These are phyloP conservation scores for Coboldia fuscipes DNA, from an alignment of 1,140 invertebrate genomes.

Conservation along the genomic window DNA sequence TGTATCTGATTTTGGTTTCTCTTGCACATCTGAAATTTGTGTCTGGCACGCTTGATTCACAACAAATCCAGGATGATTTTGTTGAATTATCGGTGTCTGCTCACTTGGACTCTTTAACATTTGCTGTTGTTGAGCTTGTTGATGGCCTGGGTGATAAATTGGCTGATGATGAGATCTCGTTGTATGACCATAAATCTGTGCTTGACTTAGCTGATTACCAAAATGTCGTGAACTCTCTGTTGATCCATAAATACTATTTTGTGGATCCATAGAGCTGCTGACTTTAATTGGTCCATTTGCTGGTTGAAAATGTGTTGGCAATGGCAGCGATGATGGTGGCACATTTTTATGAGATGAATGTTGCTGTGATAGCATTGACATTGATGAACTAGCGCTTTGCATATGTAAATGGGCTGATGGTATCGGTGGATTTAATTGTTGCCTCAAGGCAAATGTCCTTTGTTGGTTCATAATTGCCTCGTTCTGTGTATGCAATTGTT, in stretches of 20 bases:
- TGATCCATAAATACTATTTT: no score
- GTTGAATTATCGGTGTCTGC: slow-evolving; percentile 19
- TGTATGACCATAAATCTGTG: neutral
- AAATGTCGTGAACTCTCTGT: no score
- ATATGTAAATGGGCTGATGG: slow-evolving; percentile 15
- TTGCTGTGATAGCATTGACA: slow-evolving; percentile 4
- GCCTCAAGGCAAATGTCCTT: slow-evolving; percentile 32
- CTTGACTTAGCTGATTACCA: neutral
- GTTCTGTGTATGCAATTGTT: slow-evolving; percentile 32
- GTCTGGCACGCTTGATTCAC: slow-evolving; percentile 21
- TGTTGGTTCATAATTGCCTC: slow-evolving; percentile 35
- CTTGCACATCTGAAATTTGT: slow-evolving; percentile 13
- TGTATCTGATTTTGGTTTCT: slow-evolving; percentile 4
- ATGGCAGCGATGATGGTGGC: slow-evolving; percentile 15
- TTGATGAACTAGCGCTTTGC: slow-evolving; percentile 9
- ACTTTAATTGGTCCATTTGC: slow-evolving; percentile 13
- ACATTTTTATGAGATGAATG: slow-evolving; percentile 10
- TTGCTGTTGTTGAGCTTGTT: slow-evolving; percentile 9
- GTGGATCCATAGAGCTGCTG: no score
- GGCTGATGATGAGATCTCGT: neutral
- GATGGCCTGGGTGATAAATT: slow-evolving; percentile 5
- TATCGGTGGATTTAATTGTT: slow-evolving; percentile 22
- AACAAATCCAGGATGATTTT: slow-evolving; percentile 20
- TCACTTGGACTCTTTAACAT: slow-evolving; percentile 8
- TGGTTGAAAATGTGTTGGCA: slow-evolving; percentile 16